Base-by-base conservation (phyloP, 2,113 vertebrate species). In the Emydura subglobosa region DNA sequence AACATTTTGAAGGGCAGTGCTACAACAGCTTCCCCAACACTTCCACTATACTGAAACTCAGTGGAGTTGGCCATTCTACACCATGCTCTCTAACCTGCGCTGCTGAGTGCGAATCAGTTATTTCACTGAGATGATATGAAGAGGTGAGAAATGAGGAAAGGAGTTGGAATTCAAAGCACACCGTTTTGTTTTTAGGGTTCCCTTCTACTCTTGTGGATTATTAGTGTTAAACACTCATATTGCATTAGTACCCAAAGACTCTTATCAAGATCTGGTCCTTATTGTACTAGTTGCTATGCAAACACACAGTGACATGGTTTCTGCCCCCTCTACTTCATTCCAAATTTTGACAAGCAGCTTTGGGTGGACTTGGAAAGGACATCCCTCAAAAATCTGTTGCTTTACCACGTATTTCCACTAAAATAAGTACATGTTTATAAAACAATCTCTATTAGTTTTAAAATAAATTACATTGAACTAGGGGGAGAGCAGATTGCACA, bases 391-490 rank as follows among this genome's bases (percentile, higher is more conserved):
- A 72, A 72, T n/a, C 34, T n/a, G 61, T 90, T 82, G 79, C 81
- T 34, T 25, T 55, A 6, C 25, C 50, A 50, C 79, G 44, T 5
- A 76, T 1, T n/a, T 21, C 80, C 1, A 34, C 17, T 24, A 76
- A 91, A 86, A 4, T 13, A 86, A 92, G 94, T 86, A 82, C 79
- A 72, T 65, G 93, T 16, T 80, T 95, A 78, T 72, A 96, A 82
- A 31, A 91, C 50, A 96, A 50, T 90, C 47, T 54, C 78, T 90
- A 59, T 94, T 85, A 86, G 94, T 50, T 88, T 92, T 96, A 57
- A 83, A 96, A 57, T 59, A 94, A 94, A 89, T 47, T 49, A 39
- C 78, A 88, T 53, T 89, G 91, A 97, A 93, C 3, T 4, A 81
- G 84, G 39, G 42, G 86, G 92, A 95, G 85, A 91, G 85, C 65